Base-by-base conservation (phyloP, 2,888 invertebrate genomes). In the Sussaba pulchella region DNA sequence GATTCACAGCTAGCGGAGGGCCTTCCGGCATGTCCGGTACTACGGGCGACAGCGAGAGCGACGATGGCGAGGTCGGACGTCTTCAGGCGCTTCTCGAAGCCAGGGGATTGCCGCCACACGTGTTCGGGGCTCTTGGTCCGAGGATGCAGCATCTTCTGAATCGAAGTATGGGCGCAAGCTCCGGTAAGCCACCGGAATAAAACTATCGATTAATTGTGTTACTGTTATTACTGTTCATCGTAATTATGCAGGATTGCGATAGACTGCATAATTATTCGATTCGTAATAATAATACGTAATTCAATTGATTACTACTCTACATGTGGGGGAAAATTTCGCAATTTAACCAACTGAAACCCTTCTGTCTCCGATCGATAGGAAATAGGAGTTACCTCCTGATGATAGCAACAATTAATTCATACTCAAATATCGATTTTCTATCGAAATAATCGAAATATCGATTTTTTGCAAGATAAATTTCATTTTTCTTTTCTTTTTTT, bases 141-240 rank as follows among this genome's bases (percentile, higher is more conserved):
- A 95, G 99, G 69, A 98, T 99, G 98, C 99, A 99, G 91, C 98
- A 99, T 91, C 94, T 99, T 76, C 93, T 99, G 82, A 98, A 99
- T 91, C 94, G 99, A 85, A 98, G 98, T 84, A 98, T 99, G 94
- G 98, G 98, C 61, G 97, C 97, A 71, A 96, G 95, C 89, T 96
- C 96, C 87, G 95, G 95, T 95, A 93, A 92, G 93, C 92, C 12
- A 8, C n/a, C 17, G 17, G 45, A 14, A 17, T 0, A 8, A 4
- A 36, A 59, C 17, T 12, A 14, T 19, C 21, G 39, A 24, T 57
- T 47, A 5, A 19, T 24, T 6, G 2, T 17, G 45, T 14, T 1
- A 45, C 14, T 5, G 41, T 43, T 10, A 61, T n/a, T 19, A 39
- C 39, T 14, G 31, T 39, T 10, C 19, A n/a, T 54, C n/a, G 24